Conservation (phyloP, 1,140 invertebrate genomes). For the Halesus radiatus region DNA sequence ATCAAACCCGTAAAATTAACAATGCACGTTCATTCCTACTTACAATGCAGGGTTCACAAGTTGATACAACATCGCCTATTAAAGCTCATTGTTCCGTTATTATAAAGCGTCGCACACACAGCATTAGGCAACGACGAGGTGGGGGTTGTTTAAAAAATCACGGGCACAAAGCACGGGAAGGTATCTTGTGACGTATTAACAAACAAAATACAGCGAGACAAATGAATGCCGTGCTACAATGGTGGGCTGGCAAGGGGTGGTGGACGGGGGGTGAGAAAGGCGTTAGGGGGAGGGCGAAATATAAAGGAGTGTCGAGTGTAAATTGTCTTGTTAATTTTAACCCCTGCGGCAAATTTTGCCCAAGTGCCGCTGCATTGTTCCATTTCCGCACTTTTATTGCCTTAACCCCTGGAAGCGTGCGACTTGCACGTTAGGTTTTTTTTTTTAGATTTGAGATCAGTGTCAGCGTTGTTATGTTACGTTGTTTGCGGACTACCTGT, state of each 20-base stretch:
- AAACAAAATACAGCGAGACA: slow-evolving; percentile 47
- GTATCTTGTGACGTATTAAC: slow-evolving; percentile 46
- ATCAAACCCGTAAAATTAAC: too few species aligned
- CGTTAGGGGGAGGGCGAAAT: slow-evolving; percentile 43
- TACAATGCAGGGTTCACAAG: too few species aligned
- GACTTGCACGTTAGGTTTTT: neutral
- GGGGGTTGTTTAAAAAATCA: slow-evolving; percentile 34
- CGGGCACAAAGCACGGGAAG: slow-evolving; percentile 34
- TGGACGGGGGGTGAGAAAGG: slow-evolving; percentile 2
- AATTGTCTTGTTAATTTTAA: slow-evolving; percentile 58
- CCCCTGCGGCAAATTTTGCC: slow-evolving; percentile 57
- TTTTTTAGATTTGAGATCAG: neutral
- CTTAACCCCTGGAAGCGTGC: slow-evolving; percentile 42
- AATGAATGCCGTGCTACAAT: slow-evolving; percentile 40
- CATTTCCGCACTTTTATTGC: slow-evolving; percentile 57
- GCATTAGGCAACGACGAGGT: neutral
- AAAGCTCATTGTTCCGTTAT: neutral
- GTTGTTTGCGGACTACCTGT: too few species aligned
- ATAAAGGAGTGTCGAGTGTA: slow-evolving; percentile 57
- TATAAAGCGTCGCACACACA: neutral
- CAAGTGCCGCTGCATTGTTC: slow-evolving; percentile 57
- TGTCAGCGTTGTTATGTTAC: too few species aligned
- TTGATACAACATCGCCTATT: neutral
- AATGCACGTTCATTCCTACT: too few species aligned
- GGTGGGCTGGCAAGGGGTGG: neutral